Evolutionary conservation across 1,140 invertebrate genomes (phyloP).

Genomic region (Drosophila novamexicana): DNA sequence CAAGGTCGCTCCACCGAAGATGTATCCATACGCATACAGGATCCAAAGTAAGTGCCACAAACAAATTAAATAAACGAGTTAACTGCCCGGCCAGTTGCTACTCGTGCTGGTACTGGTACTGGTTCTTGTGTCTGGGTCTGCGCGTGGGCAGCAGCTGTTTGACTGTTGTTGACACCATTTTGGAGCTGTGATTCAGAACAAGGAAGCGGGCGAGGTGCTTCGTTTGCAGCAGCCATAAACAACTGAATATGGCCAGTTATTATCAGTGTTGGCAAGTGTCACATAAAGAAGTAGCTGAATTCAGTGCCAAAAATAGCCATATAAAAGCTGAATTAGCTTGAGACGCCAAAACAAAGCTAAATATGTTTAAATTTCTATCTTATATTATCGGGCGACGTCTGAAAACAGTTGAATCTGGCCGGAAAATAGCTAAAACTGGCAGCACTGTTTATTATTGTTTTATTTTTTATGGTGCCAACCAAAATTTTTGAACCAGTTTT

Average conservation of each 20-base stretch:
- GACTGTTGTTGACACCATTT: slow-evolving; percentile 51
- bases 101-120: neutral
- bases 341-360: too few relatives aligned
- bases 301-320: too few relatives aligned
- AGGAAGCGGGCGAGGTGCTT: slow-evolving; percentile 8
- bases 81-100: too few relatives aligned
- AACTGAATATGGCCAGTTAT: neutral
- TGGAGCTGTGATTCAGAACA: slow-evolving; percentile 19
- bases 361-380: too few relatives aligned
- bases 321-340: too few relatives aligned
- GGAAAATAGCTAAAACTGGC: too few relatives aligned
- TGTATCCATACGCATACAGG: slow-evolving; percentile 83
- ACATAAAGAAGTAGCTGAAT: too few relatives aligned
- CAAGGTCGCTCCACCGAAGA: slow-evolving; percentile 83
- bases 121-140: slow-evolving; percentile 4
- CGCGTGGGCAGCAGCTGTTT: slow-evolving; percentile 42
- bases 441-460: too few relatives aligned
- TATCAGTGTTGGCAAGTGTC: neutral
- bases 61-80: slow-evolving; percentile 42
- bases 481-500: neutral
- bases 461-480: too few relatives aligned
- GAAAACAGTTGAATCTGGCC: too few relatives aligned
- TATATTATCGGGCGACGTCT: too few relatives aligned
- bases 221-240: neutral
- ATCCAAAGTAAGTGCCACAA: slow-evolving; percentile 78